Evolutionary conservation across 30 jellyfish, hydroid and myxozoan species (phyloP).

Genomic region (Morbakka virulenta): DNA sequence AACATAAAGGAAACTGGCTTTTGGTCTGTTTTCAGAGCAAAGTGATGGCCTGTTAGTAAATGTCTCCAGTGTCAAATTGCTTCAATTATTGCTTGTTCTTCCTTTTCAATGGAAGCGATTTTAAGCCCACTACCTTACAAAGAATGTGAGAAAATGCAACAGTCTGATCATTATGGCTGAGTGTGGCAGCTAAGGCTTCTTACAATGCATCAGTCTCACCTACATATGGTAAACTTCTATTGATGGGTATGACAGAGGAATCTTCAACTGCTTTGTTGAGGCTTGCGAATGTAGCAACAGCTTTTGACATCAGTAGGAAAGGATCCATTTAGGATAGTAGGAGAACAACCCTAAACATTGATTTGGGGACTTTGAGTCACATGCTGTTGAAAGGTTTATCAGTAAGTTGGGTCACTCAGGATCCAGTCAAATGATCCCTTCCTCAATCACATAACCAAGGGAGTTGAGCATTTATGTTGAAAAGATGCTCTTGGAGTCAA

Average conservation of each 20-base stretch:
- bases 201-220: constrained; percentile 82
- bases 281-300: background rate
- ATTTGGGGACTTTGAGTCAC: background rate
- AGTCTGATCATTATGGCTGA: constrained; percentile 72
- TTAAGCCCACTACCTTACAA: constrained; percentile 31
- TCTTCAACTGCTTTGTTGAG: background rate
- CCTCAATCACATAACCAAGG: constrained; percentile 38
- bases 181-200: constrained; percentile 67
- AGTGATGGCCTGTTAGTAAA: constrained; percentile 43
- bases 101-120: constrained; percentile 37
- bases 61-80: constrained; percentile 67
- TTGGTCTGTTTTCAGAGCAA: constrained; percentile 51
- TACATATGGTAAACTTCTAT: constrained; percentile 41
- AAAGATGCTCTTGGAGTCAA: constrained; percentile 13
- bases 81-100: constrained; percentile 51
- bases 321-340: constrained; percentile 61
- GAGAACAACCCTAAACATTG: constrained; percentile 29
- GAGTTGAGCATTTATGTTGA: constrained; percentile 1
- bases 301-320: constrained; percentile 12
- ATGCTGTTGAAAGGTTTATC: constrained; percentile 22
- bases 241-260: constrained; percentile 15
- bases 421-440: constrained; percentile 53
- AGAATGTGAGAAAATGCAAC: constrained; percentile 68
- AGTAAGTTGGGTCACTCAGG: constrained; percentile 43
- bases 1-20: constrained; percentile 56